Conservation (phyloP, 2,113 vertebrate species). For the Callopanchax toddi region DNA sequence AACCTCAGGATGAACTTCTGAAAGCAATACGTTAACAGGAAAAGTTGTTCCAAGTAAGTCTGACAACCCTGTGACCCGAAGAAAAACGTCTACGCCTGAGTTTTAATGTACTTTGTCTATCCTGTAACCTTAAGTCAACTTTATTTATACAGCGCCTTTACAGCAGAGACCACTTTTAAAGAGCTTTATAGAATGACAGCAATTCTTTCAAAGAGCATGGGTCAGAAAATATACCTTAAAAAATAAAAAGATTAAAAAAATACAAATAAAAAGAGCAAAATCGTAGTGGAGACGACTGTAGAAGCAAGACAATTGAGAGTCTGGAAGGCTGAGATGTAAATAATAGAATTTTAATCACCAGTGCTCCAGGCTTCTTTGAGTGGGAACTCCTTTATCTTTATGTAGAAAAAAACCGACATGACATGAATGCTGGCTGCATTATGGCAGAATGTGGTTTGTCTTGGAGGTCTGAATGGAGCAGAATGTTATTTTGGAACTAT, state of each 20-base stretch:
- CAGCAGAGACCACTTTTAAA: background rate
- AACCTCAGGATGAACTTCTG: background rate
- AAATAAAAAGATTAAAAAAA: background rate
- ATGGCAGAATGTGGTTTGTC: too few relatives aligned
- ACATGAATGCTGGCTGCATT: too few relatives aligned
- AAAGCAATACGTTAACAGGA: conserved; percentile 3
- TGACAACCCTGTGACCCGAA: conserved; percentile 12
- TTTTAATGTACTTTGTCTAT: conserved; percentile 11
- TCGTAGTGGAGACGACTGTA: background rate
- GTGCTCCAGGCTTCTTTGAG: too few relatives aligned
- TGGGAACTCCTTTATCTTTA: too few relatives aligned
- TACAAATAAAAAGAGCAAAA: background rate
- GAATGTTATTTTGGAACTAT: too few relatives aligned
- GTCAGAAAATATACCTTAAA: background rate
- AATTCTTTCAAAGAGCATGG: background rate
- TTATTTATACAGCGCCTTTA: background rate
- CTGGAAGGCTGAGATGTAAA: too few relatives aligned
- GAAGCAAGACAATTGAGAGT: background rate
- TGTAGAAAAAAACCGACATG: too few relatives aligned
- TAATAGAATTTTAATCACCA: too few relatives aligned
- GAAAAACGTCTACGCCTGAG: background rate
- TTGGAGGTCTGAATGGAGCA: too few relatives aligned
- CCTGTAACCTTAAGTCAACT: background rate
- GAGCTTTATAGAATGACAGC: background rate
- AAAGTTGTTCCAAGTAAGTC: conserved; percentile 9